Evolutionary conservation across 2,113 vertebrate species (phyloP), one percentile per base, ranked within the genome.

Genomic region (Sardina pilchardus): DNA sequence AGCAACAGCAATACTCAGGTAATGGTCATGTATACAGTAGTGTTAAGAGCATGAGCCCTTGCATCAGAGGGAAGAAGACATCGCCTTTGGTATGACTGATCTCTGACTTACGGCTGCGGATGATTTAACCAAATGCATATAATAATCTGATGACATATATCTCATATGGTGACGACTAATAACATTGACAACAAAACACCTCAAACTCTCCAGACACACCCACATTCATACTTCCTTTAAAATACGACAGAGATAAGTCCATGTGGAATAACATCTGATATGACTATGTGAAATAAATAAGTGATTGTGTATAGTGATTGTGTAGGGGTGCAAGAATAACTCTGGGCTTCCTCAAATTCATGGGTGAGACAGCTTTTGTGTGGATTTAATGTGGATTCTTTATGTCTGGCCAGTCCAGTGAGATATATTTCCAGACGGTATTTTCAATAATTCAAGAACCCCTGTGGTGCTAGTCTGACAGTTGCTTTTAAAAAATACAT

Each of bases 1-100:
- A 88, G 87, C 75, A 89, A 78, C 84, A 85, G 83, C 45, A 84
- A 83, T 16, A 81, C 85, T 85, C 42, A 88, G 84, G 36, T 43
- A 83, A 86, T 81, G 56, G 71, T 90, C 82, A 86, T 90, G 84
- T 89, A 90, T 89, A 86, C 92, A 94, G 91, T 89, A 93, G 91
- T 91, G 92, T 88, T 83, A 90, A 91, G 81, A 89, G 85, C 82
- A 89, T 50, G 86, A 50, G 59, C 78, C 88, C 81, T 90, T 89
- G 50, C 89, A 85, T 82, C 19, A 89, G 83, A 88, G 71, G 71
- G 71, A 34, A 3, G 1, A n/a, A 82, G 19, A 63, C 21, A 56
- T 44, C 71, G 21, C 30, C 82, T 82, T 50, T 78, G 26, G 63
- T 34, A 14, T 71, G 30, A 78, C 71, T 78, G 71, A 14, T 36